These are phyloP conservation scores for Zonitis immaculata DNA, from an alignment of 2,888 invertebrate species.

Conservation along the genomic window DNA sequence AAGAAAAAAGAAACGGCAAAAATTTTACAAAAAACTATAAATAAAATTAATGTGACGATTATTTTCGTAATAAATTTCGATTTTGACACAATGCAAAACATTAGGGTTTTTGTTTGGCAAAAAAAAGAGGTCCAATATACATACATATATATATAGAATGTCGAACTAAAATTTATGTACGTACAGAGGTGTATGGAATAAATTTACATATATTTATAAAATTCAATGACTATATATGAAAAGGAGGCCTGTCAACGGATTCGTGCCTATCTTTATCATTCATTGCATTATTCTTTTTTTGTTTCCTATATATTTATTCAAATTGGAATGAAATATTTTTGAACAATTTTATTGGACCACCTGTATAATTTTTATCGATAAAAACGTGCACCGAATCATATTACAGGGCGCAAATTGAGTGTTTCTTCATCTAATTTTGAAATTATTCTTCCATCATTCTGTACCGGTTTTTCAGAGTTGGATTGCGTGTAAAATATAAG, in stretches of 20 bases:
- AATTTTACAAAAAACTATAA: too few relatives aligned
- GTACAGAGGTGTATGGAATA: not conserved
- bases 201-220: not conserved
- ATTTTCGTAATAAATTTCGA: not conserved
- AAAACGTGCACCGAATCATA: too few relatives aligned
- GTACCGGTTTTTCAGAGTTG: too few relatives aligned
- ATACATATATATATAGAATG: too few relatives aligned
- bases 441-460: too few relatives aligned
- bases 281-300: not conserved
- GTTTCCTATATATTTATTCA: not conserved
- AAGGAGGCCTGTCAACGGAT: not conserved
- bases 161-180: not conserved
- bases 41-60: not conserved
- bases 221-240: not conserved
- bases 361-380: too few relatives aligned
- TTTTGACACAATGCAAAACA: not conserved
- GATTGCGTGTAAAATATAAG: too few relatives aligned
- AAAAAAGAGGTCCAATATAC: not conserved
- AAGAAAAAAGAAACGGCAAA: not conserved
- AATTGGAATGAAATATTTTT: not conserved
- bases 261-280: not conserved
- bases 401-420: too few relatives aligned
- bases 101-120: not conserved
- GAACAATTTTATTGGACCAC: slow-evolving; percentile 5
- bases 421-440: too few relatives aligned